These are phyloP conservation scores for Koerneria pararmatus DNA, from an alignment of 2,888 invertebrate genomes.

Conservation along the genomic window DNA sequence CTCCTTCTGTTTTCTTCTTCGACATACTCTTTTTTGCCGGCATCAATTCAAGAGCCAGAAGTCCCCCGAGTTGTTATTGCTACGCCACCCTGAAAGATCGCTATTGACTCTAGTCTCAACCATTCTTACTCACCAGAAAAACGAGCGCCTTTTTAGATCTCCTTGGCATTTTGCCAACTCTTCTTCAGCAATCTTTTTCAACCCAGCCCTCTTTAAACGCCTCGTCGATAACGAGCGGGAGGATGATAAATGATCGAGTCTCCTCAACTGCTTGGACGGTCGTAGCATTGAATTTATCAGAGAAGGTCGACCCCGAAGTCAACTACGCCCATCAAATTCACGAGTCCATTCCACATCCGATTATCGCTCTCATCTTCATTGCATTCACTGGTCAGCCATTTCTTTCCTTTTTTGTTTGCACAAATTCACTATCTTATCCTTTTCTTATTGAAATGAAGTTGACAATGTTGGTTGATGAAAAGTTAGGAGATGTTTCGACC, in stretches of 20 bases:
- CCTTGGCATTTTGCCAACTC: slow-evolving; percentile 11
- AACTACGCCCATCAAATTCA: slow-evolving; percentile 4
- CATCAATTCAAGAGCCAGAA: too few relatives aligned
- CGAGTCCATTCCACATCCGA: background rate
- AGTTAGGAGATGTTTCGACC: background rate
- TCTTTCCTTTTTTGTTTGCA: background rate
- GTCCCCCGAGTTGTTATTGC: too few relatives aligned
- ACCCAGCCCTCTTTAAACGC: too few relatives aligned
- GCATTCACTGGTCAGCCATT: background rate
- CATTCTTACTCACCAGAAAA: slow-evolving; percentile 21
- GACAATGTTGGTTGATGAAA: background rate
- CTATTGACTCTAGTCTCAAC: too few relatives aligned
- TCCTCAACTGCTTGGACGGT: slow-evolving; percentile 36
- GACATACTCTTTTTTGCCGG: too few relatives aligned
- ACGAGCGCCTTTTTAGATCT: slow-evolving; percentile 22
- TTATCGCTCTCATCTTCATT: slow-evolving; percentile 12
- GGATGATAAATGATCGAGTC: too few relatives aligned
- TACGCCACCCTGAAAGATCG: too few relatives aligned
- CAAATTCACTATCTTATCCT: background rate
- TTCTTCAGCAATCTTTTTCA: slow-evolving; percentile 10
- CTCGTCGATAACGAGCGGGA: too few relatives aligned
- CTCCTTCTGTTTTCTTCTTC: too few relatives aligned
- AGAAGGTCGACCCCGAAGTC: slow-evolving; percentile 1
- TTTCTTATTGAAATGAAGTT: background rate
- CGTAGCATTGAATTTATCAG: background rate